Evolutionary conservation across 2,888 invertebrate species (phyloP).

Genomic region (Tiliacea aurago): DNA sequence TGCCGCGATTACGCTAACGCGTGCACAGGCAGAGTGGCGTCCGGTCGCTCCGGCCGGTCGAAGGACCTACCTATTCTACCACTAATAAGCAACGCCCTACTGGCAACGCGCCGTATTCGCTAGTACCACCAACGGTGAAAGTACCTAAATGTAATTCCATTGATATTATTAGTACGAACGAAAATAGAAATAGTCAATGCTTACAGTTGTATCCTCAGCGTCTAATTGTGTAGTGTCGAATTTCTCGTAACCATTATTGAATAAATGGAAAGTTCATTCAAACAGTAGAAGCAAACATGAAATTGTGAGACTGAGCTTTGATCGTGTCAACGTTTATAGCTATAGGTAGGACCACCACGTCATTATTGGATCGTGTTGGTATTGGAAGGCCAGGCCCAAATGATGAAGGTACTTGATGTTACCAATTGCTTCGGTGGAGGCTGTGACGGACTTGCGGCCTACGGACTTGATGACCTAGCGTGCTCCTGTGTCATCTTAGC

Average conservation of each 20-base stretch:
- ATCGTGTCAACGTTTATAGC: slow-evolving; percentile 59
- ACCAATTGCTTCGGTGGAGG: slow-evolving; percentile 25
- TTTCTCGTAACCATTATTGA: slow-evolving; percentile 25
- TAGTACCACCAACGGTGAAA: slow-evolving; percentile 30
- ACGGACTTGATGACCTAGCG: background rate
- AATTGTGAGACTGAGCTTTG: slow-evolving; percentile 67
- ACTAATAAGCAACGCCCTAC: slow-evolving; percentile 1
- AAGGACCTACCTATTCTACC: background rate
- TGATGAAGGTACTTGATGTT: slow-evolving; percentile 28
- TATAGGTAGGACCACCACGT: slow-evolving; percentile 52
- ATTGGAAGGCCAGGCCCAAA: slow-evolving; percentile 40
- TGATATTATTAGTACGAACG: slow-evolving; percentile 39
- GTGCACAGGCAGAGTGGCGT: background rate
- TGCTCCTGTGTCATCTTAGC: background rate
- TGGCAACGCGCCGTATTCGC: slow-evolving; percentile 14
- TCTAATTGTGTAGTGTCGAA: slow-evolving; percentile 27
- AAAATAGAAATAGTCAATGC: slow-evolving; percentile 43
- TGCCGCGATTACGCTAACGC: background rate
- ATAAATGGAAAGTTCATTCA: slow-evolving; percentile 35
- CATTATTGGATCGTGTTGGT: slow-evolving; percentile 29
- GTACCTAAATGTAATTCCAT: slow-evolving; percentile 40
- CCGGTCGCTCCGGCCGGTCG: background rate
- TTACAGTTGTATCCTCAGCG: slow-evolving; percentile 41
- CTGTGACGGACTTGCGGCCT: slow-evolving; percentile 28
- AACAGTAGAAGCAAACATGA: slow-evolving; percentile 42